Evolutionary conservation across 2,113 vertebrate genomes (phyloP), one percentile per base, ranked within the genome.

Genomic region (Rhadina sibilatrix): DNA sequence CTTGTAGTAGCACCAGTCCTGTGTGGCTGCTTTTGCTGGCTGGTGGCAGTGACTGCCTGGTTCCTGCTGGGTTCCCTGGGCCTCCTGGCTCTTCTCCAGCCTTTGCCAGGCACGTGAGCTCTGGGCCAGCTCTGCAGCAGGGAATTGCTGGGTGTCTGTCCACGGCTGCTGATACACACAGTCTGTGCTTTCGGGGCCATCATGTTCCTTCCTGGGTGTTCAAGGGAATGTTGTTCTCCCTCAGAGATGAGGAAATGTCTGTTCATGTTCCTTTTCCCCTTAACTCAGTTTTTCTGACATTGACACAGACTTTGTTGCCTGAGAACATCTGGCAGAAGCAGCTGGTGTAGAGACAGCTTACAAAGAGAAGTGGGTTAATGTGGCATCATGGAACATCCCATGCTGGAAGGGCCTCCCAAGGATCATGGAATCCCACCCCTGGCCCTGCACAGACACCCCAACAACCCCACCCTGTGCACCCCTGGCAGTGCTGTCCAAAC

Each of bases 371-470:
- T 54, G 56, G 16, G 33, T 70, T 75, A 10, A 24, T 47, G 28
- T 77, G 80, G 27, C 56, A 40, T 44, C n/a, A 9, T 9, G 18
- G 18, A 28, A 52, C 35, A 23, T 53, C 33, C 38, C 33, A 10
- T 15, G 18, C 19, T 37, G 46, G 33, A 28, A 53, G 27, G 38
- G 12, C n/a, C 38, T 21, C 53, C 31, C 7, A 19, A 15, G 63
- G 46, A 46, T 15, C 33, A 37, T 1, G 0, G 1, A 68, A 22
- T 27, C 11, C 37, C 4, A 2, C 21, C 1, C 21, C 63, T 59
- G 44, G 8, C 31, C 61, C 61, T 50, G 53, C 61, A 2, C 66
- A 77, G 46, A 68, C 63, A 17, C 53, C 61, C 37, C 54, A 52
- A 3, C 37, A 68, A 0, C 6, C 53, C 83, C 61, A 30, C 21